Evolutionary conservation across 2,888 invertebrate genomes (phyloP), one percentile per base, ranked within the genome.

Genomic region (Hyles lineata): DNA sequence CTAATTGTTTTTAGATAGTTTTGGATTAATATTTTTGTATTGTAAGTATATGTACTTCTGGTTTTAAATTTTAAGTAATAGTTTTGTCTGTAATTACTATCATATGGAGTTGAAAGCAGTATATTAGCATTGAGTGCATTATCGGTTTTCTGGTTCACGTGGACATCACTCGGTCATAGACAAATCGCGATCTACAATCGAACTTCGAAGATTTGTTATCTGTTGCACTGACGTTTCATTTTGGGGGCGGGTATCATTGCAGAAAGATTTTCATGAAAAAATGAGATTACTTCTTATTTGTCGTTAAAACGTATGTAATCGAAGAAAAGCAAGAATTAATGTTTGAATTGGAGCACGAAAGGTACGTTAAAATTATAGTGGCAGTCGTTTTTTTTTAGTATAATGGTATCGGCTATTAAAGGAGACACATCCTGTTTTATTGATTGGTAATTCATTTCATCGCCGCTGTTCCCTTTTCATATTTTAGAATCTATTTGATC

Each of bases 161-260:
- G n/a, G 35, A 21, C 63, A 63, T 63, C 63, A 63, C 63, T 63
- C 35, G 3, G 21, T 0, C 19, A 63, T 63, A 63, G 63, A 63
- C 63, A 63, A 63, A 35, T 3, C n/a, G 11, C 17, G 15, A 1
- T 60, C 25, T 29, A 60, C 21, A n/a, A 63, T 35, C n/a, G 29
- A 29, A 29, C 29, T 3, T 29, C 29, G 19, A 35, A 35, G 32
- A 21, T 32, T 19, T 8, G 19, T 21, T 63, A 15, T n/a, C 23
- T 50, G 23, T 67, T 35, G n/a, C 86, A 87, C 88, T 89, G 90
- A 91, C 90, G 90, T 92, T 91, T 90, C 89, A 80, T 87, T 89
- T 92, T 90, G 92, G 93, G 93, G 92, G 91, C 91, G 92, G 92
- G 86, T 90, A 85, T 89, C 85, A 83, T 81, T 81, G 80, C 82